Percentiles rank a stretch among this genome's conserved stretches.
These are phyloP conservation scores for Horisme vitalbata DNA, from an alignment of 2,888 invertebrate genomes.

Conservation along the genomic window DNA sequence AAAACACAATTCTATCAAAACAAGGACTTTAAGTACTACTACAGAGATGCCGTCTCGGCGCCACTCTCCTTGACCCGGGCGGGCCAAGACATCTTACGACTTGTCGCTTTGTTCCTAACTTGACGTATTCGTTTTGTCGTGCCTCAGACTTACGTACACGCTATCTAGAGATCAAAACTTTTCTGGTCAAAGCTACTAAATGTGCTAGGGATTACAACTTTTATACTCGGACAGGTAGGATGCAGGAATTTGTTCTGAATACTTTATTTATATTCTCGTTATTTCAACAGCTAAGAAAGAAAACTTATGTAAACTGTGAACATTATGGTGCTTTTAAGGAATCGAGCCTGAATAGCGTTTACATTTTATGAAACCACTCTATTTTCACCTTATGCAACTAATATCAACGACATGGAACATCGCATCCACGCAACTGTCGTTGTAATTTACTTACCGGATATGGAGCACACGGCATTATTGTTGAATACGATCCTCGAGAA, in stretches of 20 bases:
- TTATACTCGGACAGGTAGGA: too few species aligned
- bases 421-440: conserved; percentile 5
- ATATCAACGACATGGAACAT: neutral
- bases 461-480: conserved; percentile 1
- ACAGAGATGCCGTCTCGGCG: conserved; percentile 28
- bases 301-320: too few species aligned
- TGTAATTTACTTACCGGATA: conserved; percentile 5
- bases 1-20: conserved; percentile 12
- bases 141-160: conserved; percentile 22
- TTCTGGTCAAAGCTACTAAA: conserved; percentile 3
- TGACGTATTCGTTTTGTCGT: conserved; percentile 14
- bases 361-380: neutral
- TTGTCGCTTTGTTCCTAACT: conserved; percentile 19
- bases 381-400: neutral
- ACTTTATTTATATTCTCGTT: too few species aligned
- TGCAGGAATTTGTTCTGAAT: conserved; percentile 3
- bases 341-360: too few species aligned
- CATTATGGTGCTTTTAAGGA: too few species aligned
- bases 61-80: conserved; percentile 63
- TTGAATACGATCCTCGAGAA: conserved; percentile 8
- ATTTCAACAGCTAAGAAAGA: too few species aligned
- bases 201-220: too few species aligned
- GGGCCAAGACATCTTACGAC: conserved; percentile 21
- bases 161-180: conserved; percentile 25
- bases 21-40: conserved; percentile 7